A percentile compares a stretch with the other conserved stretches of the same genome.
Evolutionary conservation across 64 coral and sea anemone species (phyloP).

Genomic region (Astreopora myriophthalma): DNA sequence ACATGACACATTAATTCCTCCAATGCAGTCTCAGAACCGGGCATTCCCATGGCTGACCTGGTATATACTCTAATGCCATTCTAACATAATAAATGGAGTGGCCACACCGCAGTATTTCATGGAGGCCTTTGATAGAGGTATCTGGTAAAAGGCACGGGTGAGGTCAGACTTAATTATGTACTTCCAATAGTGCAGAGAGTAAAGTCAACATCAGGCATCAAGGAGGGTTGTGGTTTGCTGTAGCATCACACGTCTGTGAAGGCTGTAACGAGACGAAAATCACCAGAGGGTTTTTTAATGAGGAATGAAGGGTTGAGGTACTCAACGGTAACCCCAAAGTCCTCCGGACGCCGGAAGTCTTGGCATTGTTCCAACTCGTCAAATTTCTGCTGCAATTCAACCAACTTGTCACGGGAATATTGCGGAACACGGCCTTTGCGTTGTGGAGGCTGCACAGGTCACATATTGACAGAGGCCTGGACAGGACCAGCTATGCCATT

Average conservation of each 20-base stretch:
- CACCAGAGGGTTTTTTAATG: conserved; percentile 44
- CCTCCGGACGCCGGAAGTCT: conserved; percentile 37
- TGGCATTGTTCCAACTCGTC: conserved; percentile 21
- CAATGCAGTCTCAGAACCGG: neutral
- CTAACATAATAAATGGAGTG: conserved; percentile 15
- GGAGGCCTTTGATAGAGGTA: conserved; percentile 4
- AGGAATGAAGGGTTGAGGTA: conserved; percentile 73
- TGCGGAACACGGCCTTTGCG: conserved; percentile 55
- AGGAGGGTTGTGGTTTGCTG: conserved; percentile 61
- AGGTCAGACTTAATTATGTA: conserved; percentile 21
- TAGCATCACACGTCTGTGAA: conserved; percentile 45
- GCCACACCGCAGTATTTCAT: conserved; percentile 13
- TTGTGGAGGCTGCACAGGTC: conserved; percentile 37
- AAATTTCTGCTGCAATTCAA: conserved; percentile 43
- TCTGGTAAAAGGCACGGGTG: conserved; percentile 37
- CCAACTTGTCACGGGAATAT: conserved; percentile 23
- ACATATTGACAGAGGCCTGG: conserved; percentile 42
- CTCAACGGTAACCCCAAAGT: conserved; percentile 13
- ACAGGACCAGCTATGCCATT: conserved; percentile 27
- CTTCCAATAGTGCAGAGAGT: conserved; percentile 39
- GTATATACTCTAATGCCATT: neutral
- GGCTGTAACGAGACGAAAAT: conserved; percentile 53
- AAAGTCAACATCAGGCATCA: conserved; percentile 50
- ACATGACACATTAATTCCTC: conserved; percentile 29
- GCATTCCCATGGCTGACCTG: conserved; percentile 33